phyloP scores from a whole-genome alignment of 2,113 vertebrate species.

The Hyaena hyaena region DNA sequence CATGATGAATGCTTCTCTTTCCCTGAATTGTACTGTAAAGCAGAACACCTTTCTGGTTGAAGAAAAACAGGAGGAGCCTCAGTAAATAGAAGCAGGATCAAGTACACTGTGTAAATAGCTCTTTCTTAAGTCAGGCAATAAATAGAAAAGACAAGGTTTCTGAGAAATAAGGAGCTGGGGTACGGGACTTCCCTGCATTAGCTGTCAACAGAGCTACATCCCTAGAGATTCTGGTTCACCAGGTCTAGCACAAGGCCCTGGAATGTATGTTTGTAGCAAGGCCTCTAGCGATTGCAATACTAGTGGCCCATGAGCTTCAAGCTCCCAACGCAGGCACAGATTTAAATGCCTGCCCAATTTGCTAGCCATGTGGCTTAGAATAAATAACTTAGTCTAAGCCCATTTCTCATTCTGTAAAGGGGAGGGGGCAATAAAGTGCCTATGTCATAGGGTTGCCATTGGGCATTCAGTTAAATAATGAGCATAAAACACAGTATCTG shows the following conservation, averaged over 20 bases:
- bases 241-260: background rate
- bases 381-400: background rate
- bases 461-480: background rate
- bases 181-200: background rate
- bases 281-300: background rate
- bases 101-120: background rate
- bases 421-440: background rate
- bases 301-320: background rate
- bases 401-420: background rate
- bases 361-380: background rate
- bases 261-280: background rate
- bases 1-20: background rate
- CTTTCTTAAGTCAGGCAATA: background rate
- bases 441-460: background rate
- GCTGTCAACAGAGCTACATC: background rate
- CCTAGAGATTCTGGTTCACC: background rate
- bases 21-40: background rate
- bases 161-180: background rate
- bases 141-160: background rate
- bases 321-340: background rate
- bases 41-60: background rate
- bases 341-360: constrained; percentile 3
- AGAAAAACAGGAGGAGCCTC: background rate
- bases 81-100: background rate
- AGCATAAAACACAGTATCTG: background rate